Evolutionary conservation across 2,113 vertebrate species (phyloP), one percentile per base, ranked within the genome.

Genomic region (Gobiocypris rarus): DNA sequence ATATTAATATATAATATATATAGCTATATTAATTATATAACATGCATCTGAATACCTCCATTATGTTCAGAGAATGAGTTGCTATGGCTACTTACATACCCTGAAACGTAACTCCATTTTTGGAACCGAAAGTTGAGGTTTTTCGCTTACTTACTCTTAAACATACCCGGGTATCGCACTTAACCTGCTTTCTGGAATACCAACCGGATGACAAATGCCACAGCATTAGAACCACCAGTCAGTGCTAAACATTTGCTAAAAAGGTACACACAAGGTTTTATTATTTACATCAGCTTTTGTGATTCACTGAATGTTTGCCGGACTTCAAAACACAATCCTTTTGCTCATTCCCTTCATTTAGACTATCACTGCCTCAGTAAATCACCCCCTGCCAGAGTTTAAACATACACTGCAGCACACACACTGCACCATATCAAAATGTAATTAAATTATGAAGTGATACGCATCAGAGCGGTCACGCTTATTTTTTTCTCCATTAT

Each of bases 401-500:
- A 88, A 76, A 85, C 24, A 83, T 80, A 74, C 69, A 76, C 76
- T 45, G 6, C 34, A 78, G 38, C 84, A 85, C 67, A 80, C 67
- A 80, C 86, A 77, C 79, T 84, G 83, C 83, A 88, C 41, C 58
- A 50, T 86, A 88, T 90, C 88, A 91, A 87, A 89, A 89, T 85
- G 84, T 90, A 88, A 92, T 92, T 91, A 86, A 91, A 89, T 92
- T 85, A 91, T 87, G 50, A 90, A 86, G 15, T 85, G 84, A 92
- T 87, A 91, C 75, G 89, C 85, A 88, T 80, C 59, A 24, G 19
- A 85, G 84, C 81, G 31, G 79, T 88, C 86, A 83, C 74, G 86
- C 87, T 84, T 90, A 90, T 90, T 93, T 93, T 87, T 90, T 90
- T 86, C 89, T 86, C 73, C 58, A 85, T 90, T 89, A 91, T 88